Base-by-base conservation (phyloP, 2,113 vertebrate genomes). In the Sylvilagus bachmani region DNA sequence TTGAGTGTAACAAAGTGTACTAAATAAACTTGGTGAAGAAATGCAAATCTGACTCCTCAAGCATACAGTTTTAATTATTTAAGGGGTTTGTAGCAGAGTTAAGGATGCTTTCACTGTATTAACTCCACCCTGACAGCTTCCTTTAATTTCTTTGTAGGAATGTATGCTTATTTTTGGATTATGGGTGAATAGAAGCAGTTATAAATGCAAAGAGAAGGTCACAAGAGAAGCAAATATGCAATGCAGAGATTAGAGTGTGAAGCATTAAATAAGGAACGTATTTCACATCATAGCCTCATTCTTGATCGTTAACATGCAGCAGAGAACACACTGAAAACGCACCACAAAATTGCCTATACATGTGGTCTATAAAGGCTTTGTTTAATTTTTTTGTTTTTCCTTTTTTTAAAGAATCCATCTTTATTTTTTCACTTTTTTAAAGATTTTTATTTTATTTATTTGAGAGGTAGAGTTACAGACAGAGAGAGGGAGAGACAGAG, bases 1-100 rank as follows among this genome's bases (percentile, higher is more conserved):
- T 97, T 94, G 97, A 97, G 95, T 96, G 97, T 96, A 97, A 97
- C 97, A 97, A 97, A 97, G 91, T 97, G 79, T 96, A 90, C 94
- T 96, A 96, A 94, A 97, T 97, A 97, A 97, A 96, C 96, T 93
- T 89, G 91, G 90, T 95, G 90, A 94, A 93, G 97, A 94, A 97
- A 97, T 97, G 96, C 93, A 97, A 97, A 97, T 97, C 82, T 96
- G 96, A 90, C 92, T 96, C 91, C 92, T 93, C 90, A 89, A 96
- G 95, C 97, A 95, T 91, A 97, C 95, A 95, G 93, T 96, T 96
- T 97, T 96, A 97, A 97, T 96, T 97, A 96, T 97, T 97, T 96
- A 96, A 97, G 61, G 89, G 78, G 92, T 95, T 74, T 94, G 95
- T 86, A 86, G 82, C 86, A 51, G 67, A 73, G 92, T 91, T 96